Conservation (phyloP, 2,888 invertebrate species). For the Harpalus rufipes region DNA sequence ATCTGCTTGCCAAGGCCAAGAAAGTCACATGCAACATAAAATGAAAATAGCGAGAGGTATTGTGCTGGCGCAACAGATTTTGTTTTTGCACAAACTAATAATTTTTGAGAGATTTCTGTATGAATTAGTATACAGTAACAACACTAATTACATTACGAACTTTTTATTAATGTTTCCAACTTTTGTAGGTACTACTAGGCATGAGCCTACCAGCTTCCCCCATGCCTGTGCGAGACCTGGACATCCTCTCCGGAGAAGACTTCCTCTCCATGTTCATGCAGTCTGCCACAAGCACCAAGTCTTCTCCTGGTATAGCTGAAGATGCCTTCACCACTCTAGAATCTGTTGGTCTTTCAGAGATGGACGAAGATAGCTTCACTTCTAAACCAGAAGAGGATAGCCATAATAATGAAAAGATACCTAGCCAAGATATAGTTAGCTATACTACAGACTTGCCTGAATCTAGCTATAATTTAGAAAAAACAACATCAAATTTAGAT, state of each 20-base stretch:
- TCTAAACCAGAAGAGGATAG: constrained; percentile 49
- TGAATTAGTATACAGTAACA: too few species aligned
- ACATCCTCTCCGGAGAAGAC: constrained; percentile 78
- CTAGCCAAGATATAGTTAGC: constrained; percentile 68
- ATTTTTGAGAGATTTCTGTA: too few species aligned
- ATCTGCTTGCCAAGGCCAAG: too few species aligned
- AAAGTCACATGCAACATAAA: too few species aligned
- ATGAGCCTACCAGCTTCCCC: constrained; percentile 74
- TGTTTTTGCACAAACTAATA: too few species aligned
- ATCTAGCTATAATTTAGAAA: constrained; percentile 66
- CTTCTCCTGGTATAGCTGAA: constrained; percentile 8
- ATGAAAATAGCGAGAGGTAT: too few species aligned
- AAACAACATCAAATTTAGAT: too few species aligned
- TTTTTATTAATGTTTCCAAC: neutral
- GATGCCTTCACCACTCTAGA: constrained; percentile 14
- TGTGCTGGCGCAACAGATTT: too few species aligned
- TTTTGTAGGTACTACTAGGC: constrained; percentile 73
- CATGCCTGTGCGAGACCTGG: constrained; percentile 73
- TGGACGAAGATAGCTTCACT: neutral
- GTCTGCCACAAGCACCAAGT: constrained; percentile 68
- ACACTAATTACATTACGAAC: too few species aligned
- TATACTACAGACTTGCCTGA: constrained; percentile 68
- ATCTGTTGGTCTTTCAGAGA: neutral
- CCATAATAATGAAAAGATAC: neutral
- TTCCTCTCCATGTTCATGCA: constrained; percentile 77